Evolutionary conservation across 1,140 invertebrate species (phyloP).

Genomic region (Aphis craccivora): DNA sequence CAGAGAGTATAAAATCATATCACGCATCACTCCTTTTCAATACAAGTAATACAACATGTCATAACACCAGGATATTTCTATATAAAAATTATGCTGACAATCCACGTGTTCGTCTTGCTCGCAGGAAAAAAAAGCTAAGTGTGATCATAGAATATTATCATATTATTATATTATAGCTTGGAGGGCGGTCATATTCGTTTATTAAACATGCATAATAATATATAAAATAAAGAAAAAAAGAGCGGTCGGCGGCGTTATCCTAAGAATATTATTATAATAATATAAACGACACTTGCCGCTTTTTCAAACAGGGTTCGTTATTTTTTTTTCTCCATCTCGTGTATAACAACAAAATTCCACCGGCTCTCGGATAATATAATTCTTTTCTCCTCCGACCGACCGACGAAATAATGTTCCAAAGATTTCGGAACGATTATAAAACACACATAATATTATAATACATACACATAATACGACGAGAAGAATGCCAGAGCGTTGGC

Average conservation of each 20-base stretch:
- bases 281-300: neutral
- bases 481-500: conserved; percentile 4
- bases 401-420: neutral
- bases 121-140: neutral
- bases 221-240: neutral
- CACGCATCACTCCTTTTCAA: too few relatives aligned
- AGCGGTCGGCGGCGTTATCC: neutral
- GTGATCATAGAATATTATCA: neutral
- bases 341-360: neutral
- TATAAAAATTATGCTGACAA: neutral
- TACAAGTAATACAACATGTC: too few relatives aligned
- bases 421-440: conserved; percentile 10
- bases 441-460: neutral
- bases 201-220: neutral
- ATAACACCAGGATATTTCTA: too few relatives aligned
- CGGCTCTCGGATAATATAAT: neutral
- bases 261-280: neutral
- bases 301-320: neutral
- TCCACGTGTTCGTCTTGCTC: neutral
- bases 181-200: neutral
- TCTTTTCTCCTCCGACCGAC: conserved; percentile 7
- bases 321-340: neutral
- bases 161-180: neutral
- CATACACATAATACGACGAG: neutral
- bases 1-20: too few relatives aligned